phyloP scores from a whole-genome alignment of 1,140 invertebrate genomes.

The Nixonia krombeini region DNA sequence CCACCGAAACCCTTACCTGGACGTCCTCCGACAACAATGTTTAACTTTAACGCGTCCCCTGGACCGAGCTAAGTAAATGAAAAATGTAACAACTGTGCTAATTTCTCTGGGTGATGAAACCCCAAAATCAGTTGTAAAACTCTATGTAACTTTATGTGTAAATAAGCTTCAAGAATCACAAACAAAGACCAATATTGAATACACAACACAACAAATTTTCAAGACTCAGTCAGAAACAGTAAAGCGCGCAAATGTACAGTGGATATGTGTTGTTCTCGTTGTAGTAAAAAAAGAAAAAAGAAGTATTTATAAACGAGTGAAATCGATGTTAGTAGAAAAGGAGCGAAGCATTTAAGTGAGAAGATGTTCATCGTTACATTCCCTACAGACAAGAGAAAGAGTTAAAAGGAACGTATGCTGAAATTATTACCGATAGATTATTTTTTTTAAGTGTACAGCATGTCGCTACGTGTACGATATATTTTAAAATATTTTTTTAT shows the following conservation, averaged over 20 bases:
- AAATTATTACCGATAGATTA: slow-evolving; percentile 48
- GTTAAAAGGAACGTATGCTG: slow-evolving; percentile 11
- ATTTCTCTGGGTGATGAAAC: not conserved
- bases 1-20: slow-evolving; percentile 69
- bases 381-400: slow-evolving; percentile 24
- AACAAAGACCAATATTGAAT: not conserved
- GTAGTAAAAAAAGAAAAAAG: slow-evolving; percentile 23
- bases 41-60: slow-evolving; percentile 67
- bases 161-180: slow-evolving; percentile 15
- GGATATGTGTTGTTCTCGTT: slow-evolving; percentile 24
- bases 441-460: slow-evolving; percentile 54
- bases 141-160: slow-evolving; percentile 11
- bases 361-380: slow-evolving; percentile 49
- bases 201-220: too few relatives aligned
- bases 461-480: slow-evolving; percentile 50
- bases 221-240: too few relatives aligned
- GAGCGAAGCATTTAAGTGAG: slow-evolving; percentile 38
- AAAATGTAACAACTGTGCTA: slow-evolving; percentile 20
- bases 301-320: slow-evolving; percentile 41
- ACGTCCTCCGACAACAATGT: slow-evolving; percentile 67
- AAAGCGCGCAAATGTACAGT: slow-evolving; percentile 36
- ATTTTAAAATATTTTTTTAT: slow-evolving; percentile 57
- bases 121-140: too few relatives aligned
- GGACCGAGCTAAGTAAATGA: slow-evolving; percentile 61
- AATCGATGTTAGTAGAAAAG: slow-evolving; percentile 16